Evolutionary conservation across 2,888 invertebrate species (phyloP), one percentile per base, ranked within the genome.

Genomic region (Fragum fragum): DNA sequence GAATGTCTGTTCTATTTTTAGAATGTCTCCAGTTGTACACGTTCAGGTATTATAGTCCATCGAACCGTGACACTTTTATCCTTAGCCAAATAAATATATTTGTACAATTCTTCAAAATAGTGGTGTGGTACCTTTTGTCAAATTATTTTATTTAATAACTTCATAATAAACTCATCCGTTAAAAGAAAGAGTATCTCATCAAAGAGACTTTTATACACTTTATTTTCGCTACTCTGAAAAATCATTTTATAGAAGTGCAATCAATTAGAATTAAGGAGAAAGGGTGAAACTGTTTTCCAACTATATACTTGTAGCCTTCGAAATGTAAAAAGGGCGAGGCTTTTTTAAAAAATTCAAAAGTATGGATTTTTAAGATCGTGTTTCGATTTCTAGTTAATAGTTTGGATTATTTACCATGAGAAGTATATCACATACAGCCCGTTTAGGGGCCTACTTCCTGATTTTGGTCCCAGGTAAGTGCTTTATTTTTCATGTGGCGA

Each of bases 311-410:
- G 7, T 36, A 21, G 21, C 23, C 36, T 42, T 72, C 36, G 57
- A 59, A 32, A 59, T 23, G 75, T 59, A 75, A 76, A 76, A 75
- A 52, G 80, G 80, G 80, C 76, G 80, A 76, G 80, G 80, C 47
- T 42, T 23, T 61, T 61, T 61, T 18, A 32, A 14, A 32, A 14
- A 47, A 32, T 32, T 61, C 18, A 61, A 61, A 32, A 61, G 7
- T 32, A 32, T 32, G 61, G 32, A 61, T 32, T 61, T 18, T 18
- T 32, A 28, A 29, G 2, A 32, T 1, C 18, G 26, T 7, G 2
- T 61, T 61, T 61, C 32, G 29, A n/a, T 5, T 32, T 32, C 61
- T 29, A 61, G 16, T 66, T 9, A 26, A 7, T 16, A 39, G 3
- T 21, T 42, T 23, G 66, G 66, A 39, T 39, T 47, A 71, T 71